Evolutionary conservation across 2,797 vertebrate genomes (phyloP).

Genomic region (Eutrigla gurnardus): DNA sequence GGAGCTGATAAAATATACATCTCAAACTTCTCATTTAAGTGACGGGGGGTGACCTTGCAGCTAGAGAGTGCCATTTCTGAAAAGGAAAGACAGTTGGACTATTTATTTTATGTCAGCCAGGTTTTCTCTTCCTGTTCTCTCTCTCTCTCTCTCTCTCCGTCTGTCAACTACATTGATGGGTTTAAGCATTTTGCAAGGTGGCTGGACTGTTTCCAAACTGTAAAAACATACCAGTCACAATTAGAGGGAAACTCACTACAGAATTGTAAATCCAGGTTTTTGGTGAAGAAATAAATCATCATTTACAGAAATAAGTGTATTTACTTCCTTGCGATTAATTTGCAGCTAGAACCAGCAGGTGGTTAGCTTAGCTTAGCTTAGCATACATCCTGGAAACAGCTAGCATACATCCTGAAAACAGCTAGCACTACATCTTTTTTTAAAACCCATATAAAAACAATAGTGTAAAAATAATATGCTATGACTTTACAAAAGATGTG

Average conservation of each 20-base stretch:
- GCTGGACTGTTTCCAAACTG: constrained; percentile 17
- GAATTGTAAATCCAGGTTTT: too few species aligned
- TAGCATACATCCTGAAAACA: background rate
- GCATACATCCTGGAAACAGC: background rate
- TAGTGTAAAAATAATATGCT: too few species aligned
- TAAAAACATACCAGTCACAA: background rate
- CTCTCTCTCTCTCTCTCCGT: background rate
- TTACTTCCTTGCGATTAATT: background rate
- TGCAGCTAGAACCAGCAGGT: background rate
- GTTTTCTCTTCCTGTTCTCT: constrained; percentile 4
- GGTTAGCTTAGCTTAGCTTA: background rate
- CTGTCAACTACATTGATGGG: background rate
- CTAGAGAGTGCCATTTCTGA: constrained; percentile 25
- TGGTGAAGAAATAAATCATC: background rate
- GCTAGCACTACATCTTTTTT: background rate
- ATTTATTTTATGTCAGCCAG: constrained; percentile 27
- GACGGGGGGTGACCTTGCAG: constrained; percentile 61
- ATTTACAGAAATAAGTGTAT: too few species aligned
- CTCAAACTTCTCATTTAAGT: constrained; percentile 35
- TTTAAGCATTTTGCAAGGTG: background rate
- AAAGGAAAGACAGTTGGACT: constrained; percentile 25
- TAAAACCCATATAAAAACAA: background rate
- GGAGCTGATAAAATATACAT: constrained; percentile 63
- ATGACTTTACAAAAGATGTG: too few species aligned
- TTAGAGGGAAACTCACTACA: background rate